These are phyloP conservation scores for Eidolon helvum DNA, from an alignment of 2,113 vertebrate species.

Conservation along the genomic window DNA sequence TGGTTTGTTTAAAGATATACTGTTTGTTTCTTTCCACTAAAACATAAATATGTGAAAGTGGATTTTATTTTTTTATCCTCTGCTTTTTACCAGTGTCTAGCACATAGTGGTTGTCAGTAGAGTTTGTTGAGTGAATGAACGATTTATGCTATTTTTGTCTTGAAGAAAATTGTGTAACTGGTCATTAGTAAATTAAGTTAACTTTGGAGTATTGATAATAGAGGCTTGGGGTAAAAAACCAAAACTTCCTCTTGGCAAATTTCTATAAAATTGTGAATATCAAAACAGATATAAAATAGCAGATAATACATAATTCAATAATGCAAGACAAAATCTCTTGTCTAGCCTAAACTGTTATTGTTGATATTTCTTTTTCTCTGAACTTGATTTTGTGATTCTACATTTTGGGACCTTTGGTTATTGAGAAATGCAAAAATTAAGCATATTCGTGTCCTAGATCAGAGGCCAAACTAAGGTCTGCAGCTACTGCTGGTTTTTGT, in stretches of 20 bases:
- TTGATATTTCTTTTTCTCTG: background rate
- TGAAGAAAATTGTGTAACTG: background rate
- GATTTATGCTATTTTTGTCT: slow-evolving; percentile 3
- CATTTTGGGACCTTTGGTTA: background rate
- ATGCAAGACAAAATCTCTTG: background rate
- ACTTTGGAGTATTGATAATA: background rate
- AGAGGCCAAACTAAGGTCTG: background rate
- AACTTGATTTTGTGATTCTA: slow-evolving; percentile 20
- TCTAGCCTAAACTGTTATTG: background rate
- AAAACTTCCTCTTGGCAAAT: background rate
- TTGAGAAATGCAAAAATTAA: background rate
- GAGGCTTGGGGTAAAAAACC: background rate
- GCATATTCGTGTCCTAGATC: background rate
- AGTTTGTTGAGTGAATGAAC: background rate
- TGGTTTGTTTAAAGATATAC: background rate
- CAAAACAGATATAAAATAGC: background rate
- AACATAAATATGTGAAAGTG: background rate
- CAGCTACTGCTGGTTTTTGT: background rate
- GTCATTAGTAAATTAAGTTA: slow-evolving; percentile 1
- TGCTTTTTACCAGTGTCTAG: background rate
- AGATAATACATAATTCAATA: background rate
- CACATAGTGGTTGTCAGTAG: background rate
- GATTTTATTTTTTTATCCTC: background rate
- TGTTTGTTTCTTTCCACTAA: background rate
- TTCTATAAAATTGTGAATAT: background rate